A percentile compares a stretch with the other conserved stretches of the same genome.
Evolutionary conservation across 2,797 vertebrate species (phyloP).

Genomic region (Ctenosaura bakeri): DNA sequence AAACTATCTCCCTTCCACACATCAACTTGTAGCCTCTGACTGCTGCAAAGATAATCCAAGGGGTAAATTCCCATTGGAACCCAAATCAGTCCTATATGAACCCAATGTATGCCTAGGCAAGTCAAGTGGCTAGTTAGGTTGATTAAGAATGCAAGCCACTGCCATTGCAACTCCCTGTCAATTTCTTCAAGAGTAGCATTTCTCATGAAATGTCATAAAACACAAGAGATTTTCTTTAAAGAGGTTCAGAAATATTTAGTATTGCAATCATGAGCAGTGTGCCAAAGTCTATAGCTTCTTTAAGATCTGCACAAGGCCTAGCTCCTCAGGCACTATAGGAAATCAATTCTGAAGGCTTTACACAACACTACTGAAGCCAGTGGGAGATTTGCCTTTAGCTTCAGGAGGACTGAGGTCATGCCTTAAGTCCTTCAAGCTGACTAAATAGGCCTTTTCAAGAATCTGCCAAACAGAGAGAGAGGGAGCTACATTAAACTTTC

Average conservation of each 20-base stretch:
- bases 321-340: background rate
- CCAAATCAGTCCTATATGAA: slow-evolving; percentile 43
- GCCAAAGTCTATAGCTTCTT: background rate
- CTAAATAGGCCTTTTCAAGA: slow-evolving; percentile 10
- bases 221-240: background rate
- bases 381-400: background rate
- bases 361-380: background rate
- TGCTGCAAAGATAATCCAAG: slow-evolving; percentile 41
- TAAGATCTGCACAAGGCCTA: background rate
- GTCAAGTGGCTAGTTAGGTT: background rate
- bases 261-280: slow-evolving; percentile 25
- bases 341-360: slow-evolving; percentile 43
- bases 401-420: background rate
- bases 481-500: background rate
- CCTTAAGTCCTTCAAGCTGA: slow-evolving; percentile 1
- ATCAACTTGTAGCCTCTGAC: background rate
- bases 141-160: background rate
- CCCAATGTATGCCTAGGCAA: slow-evolving; percentile 9
- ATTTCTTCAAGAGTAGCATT: background rate
- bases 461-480: slow-evolving; percentile 18
- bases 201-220: background rate
- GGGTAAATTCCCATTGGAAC: slow-evolving; percentile 24
- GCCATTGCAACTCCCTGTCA: background rate
- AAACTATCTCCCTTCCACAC: background rate
- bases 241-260: background rate